Percentiles rank a stretch among this genome's conserved stretches.
These are phyloP conservation scores for Eurosta solidaginis DNA, from an alignment of 1,140 invertebrate genomes.

Conservation along the genomic window DNA sequence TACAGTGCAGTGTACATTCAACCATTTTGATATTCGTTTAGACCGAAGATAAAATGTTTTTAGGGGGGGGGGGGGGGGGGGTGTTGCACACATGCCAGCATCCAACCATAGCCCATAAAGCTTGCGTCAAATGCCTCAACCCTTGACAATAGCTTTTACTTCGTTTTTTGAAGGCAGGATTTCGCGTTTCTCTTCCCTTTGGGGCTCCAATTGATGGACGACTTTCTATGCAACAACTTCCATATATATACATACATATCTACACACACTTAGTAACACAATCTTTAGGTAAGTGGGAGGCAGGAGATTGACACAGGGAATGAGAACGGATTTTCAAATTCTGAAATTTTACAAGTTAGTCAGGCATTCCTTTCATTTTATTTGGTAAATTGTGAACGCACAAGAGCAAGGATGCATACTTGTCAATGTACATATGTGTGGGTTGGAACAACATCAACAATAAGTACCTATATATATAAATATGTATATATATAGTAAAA, in stretches of 20 bases:
- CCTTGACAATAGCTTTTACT: background rate
- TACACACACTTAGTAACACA: no score
- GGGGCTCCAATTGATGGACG: background rate
- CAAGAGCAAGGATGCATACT: constrained; percentile 1
- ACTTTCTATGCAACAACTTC: background rate
- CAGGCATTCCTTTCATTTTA: constrained; percentile 43
- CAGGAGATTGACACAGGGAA: background rate
- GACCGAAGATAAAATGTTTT: background rate
- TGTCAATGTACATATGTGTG: background rate
- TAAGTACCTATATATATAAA: background rate
- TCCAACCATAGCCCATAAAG: background rate
- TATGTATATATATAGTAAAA: background rate
- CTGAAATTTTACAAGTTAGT: constrained; percentile 50
- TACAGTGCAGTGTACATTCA: background rate
- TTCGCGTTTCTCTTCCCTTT: background rate
- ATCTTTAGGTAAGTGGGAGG: background rate
- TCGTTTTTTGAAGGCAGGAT: background rate
- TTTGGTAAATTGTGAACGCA: constrained; percentile 33
- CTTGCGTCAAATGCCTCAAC: background rate
- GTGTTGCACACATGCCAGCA: background rate
- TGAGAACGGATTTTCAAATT: constrained; percentile 45
- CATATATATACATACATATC: no score
- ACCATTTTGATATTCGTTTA: background rate
- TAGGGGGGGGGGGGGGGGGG: background rate
- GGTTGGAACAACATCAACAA: background rate